Evolutionary conservation across 2,888 invertebrate species (phyloP).

Genomic region (Agrochola litura): DNA sequence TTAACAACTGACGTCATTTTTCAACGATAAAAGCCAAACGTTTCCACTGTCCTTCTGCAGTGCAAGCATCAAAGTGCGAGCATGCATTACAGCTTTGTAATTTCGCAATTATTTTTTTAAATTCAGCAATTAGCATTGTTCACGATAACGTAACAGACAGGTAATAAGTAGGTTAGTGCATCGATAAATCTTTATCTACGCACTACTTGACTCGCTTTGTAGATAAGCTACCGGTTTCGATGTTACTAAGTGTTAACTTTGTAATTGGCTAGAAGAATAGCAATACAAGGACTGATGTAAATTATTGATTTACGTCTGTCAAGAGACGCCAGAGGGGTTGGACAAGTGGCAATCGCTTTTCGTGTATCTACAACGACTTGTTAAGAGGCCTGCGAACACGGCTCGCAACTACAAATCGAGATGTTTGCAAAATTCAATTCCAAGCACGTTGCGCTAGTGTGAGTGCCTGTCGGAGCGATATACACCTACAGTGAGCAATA

Average conservation of each 20-base stretch:
- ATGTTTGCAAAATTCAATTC: too few relatives aligned
- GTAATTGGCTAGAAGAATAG: not conserved
- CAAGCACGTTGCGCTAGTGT: too few relatives aligned
- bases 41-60: constrained; percentile 8
- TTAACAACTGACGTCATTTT: not conserved
- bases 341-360: too few relatives aligned
- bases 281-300: not conserved
- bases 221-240: constrained; percentile 39
- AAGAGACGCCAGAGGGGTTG: not conserved
- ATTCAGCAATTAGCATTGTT: constrained; percentile 57
- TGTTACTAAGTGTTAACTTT: constrained; percentile 4
- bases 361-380: too few relatives aligned
- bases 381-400: too few relatives aligned
- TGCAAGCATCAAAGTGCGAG: constrained; percentile 34
- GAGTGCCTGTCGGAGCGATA: too few relatives aligned
- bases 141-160: constrained; percentile 48
- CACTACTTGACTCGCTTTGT: constrained; percentile 35
- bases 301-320: not conserved
- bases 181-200: constrained; percentile 57
- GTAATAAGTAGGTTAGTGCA: constrained; percentile 58
- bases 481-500: too few relatives aligned
- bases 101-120: constrained; percentile 51
- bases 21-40: not conserved
- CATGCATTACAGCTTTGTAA: constrained; percentile 5
- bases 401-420: too few relatives aligned